Evolutionary conservation across 2,797 vertebrate genomes (phyloP), one percentile per base, ranked within the genome.

Genomic region (Paramormyrops hopkinsi): DNA sequence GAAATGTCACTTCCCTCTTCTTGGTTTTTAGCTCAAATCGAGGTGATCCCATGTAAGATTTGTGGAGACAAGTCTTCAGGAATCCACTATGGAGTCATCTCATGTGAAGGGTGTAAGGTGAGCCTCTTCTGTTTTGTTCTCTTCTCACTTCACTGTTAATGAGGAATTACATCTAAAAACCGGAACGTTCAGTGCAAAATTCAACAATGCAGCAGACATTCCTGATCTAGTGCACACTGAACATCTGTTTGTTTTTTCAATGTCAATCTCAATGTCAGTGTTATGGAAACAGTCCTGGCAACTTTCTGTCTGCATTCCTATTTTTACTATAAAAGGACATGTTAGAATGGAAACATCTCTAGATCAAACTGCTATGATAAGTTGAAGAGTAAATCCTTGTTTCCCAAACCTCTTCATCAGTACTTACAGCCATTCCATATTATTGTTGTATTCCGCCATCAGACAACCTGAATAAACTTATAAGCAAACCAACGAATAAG

Each of bases 21-120:
- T 7, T 90, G 25, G 90, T 53, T 54, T 90, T 54, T 96, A 98
- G 97, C 97, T 94, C 97, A 98, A 94, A 98, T 98, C 0, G 97
- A 98, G 93, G 97, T 98, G 92, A 98, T 98, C 93, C 97, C 97
- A 0, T 98, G 97, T 94, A 98, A 98, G 94, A 98, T 98, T 94
- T 98, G 97, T 2, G 97, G 97, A 86, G 97, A 98, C 95, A 98
- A 98, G 91, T 98, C 97, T 92, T 98, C 97, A 0, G 97, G 97
- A 92, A 98, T 98, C 93, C 97, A 98, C 94, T 98, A 98, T 56
- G 97, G 97, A 0, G 97, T 98, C 87, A 98, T 98, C 94, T 98
- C 97, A 91, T 98, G 97, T 0, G 97, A 98, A 93, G 97, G 97
- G 92, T 98, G 97, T 95, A 98, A 98, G 96, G 97, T 98, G 93